Evolutionary conservation across 2,797 vertebrate species (phyloP).

Genomic region (Enteromius trimaculatus): DNA sequence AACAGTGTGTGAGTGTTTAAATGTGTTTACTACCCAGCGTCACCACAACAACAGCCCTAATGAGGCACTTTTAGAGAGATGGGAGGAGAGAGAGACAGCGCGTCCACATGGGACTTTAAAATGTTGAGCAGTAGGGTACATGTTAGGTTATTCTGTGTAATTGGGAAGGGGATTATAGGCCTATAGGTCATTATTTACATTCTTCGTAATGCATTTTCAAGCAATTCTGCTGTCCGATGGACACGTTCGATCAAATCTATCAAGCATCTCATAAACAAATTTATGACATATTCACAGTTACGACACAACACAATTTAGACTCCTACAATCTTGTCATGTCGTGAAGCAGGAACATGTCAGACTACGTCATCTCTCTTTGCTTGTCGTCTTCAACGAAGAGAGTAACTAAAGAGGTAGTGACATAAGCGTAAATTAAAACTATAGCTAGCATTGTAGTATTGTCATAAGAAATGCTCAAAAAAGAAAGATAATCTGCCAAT

Average conservation of each 20-base stretch:
- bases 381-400: too few relatives aligned
- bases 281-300: too few relatives aligned
- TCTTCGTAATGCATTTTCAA: neutral
- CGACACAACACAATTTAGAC: too few relatives aligned
- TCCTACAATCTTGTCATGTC: too few relatives aligned
- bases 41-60: slow-evolving; percentile 10
- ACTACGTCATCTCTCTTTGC: too few relatives aligned
- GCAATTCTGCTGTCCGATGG: neutral
- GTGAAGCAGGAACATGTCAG: too few relatives aligned
- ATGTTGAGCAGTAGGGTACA: neutral
- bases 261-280: neutral
- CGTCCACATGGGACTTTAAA: neutral
- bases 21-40: slow-evolving; percentile 21
- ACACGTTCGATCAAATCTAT: neutral
- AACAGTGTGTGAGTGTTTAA: slow-evolving; percentile 1
- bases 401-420: too few relatives aligned
- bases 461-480: too few relatives aligned
- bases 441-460: too few relatives aligned
- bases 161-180: neutral
- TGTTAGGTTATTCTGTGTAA: neutral
- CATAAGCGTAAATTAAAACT: too few relatives aligned
- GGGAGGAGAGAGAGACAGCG: neutral
- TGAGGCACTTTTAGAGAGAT: slow-evolving; percentile 8
- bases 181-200: neutral
- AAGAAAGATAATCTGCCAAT: too few relatives aligned